Conservation (phyloP, 2,797 vertebrate species). For the Natrix natrix region DNA sequence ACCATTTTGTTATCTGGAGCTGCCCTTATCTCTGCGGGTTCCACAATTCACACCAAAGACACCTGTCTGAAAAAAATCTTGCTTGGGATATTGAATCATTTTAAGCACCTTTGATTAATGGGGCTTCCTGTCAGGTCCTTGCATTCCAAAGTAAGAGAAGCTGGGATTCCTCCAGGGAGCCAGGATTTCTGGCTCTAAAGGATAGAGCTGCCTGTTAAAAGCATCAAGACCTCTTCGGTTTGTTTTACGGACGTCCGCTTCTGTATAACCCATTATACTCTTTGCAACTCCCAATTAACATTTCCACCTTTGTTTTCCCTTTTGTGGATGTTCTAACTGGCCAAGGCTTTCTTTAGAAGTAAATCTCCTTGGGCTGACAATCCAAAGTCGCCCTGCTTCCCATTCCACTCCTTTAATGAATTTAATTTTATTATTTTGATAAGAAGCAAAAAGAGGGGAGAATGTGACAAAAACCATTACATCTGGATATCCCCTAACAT, state of each 20-base stretch:
- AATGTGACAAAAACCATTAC: not conserved
- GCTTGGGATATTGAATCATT: not conserved
- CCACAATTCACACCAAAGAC: not conserved
- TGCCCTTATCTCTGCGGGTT: not conserved
- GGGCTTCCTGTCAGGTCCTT: not conserved
- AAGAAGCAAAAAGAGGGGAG: not conserved
- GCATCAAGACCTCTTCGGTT: not conserved
- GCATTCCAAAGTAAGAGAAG: not conserved
- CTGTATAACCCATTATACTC: conserved; percentile 11
- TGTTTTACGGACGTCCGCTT: not conserved
- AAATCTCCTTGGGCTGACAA: not conserved
- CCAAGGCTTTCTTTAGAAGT: not conserved
- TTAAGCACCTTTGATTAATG: conserved; percentile 6
- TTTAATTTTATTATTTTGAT: not conserved
- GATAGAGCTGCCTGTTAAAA: conserved; percentile 11
- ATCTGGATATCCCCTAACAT: not conserved
- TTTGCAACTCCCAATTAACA: not conserved
- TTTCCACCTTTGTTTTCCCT: conserved; percentile 2
- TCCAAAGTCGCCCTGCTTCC: not conserved
- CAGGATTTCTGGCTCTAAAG: not conserved
- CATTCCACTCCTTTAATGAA: not conserved
- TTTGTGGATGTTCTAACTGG: not conserved
- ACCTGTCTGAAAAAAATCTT: not conserved
- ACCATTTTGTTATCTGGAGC: not conserved
- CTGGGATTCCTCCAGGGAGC: not conserved